Evolutionary conservation across 2,888 invertebrate species (phyloP).

Genomic region (Suillia variegata): DNA sequence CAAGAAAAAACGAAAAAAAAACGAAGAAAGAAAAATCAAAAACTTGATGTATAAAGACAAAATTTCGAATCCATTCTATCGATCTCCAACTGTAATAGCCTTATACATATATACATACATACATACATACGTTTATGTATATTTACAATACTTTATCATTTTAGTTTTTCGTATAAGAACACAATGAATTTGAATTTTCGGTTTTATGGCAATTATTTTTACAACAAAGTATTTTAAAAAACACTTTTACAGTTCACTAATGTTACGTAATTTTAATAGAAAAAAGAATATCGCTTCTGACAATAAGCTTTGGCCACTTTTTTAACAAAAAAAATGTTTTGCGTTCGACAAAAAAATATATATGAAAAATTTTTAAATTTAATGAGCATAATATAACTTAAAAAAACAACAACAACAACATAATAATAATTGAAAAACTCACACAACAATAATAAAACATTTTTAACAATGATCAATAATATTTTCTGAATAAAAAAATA

Average conservation of each 20-base stretch:
- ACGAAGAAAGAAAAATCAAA: too few species aligned
- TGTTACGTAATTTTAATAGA: conserved; percentile 21
- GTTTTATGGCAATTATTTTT: conserved; percentile 33
- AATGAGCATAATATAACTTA: too few species aligned
- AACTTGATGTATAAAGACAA: too few species aligned
- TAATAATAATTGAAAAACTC: conserved; percentile 11
- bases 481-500: conserved; percentile 2
- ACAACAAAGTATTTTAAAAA: conserved; percentile 13
- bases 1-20: neutral
- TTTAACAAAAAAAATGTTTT: conserved; percentile 14
- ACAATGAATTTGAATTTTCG: conserved; percentile 29
- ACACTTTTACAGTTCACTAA: conserved; percentile 25
- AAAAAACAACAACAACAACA: neutral
- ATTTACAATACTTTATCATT: neutral
- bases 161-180: conserved; percentile 10
- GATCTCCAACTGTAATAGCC: conserved; percentile 4
- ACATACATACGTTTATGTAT: too few species aligned
- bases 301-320: conserved; percentile 61
- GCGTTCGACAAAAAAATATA: conserved; percentile 3
- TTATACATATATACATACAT: too few species aligned
- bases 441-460: too few species aligned
- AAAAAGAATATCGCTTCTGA: conserved; percentile 57
- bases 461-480: neutral
- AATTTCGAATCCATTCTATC: neutral
- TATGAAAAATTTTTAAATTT: neutral